Evolutionary conservation across 64 coral and sea anemone species (phyloP).

Genomic region (Montipora foliosa): DNA sequence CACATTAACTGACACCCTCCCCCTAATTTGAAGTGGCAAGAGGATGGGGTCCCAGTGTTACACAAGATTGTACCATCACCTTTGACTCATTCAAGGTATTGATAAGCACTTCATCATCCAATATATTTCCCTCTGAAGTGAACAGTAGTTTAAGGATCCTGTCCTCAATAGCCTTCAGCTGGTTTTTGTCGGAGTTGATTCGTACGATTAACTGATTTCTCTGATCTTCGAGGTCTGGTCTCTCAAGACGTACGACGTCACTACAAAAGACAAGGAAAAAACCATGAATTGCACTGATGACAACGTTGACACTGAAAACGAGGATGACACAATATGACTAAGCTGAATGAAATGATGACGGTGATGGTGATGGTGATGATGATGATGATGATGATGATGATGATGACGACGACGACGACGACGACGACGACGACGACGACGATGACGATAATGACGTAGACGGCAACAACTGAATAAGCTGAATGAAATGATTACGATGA

Average conservation of each 20-base stretch:
- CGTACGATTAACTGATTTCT: constrained; percentile 96
- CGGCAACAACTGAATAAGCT: too few relatives aligned
- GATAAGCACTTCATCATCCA: constrained; percentile 97
- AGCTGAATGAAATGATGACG: too few relatives aligned
- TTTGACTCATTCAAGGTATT: constrained; percentile 99
- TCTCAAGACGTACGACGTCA: constrained; percentile 94
- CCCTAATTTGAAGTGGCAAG: neutral
- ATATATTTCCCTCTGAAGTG: constrained; percentile 95
- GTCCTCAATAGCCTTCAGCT: constrained; percentile 98
- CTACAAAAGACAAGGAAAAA: constrained; percentile 25
- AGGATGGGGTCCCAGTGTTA: neutral
- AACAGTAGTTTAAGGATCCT: constrained; percentile 97
- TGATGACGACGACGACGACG: too few relatives aligned
- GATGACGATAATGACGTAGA: too few relatives aligned
- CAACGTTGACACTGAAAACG: too few relatives aligned
- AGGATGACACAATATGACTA: too few relatives aligned
- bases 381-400: too few relatives aligned
- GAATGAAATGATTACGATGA: too few relatives aligned
- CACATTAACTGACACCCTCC: too few relatives aligned
- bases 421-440: too few relatives aligned
- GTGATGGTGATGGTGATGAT: too few relatives aligned
- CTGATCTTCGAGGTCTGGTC: constrained; percentile 98
- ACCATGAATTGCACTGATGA: too few relatives aligned
- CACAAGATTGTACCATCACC: constrained; percentile 30
- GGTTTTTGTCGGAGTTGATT: constrained; percentile 99